Base-by-base conservation (phyloP, 2,888 invertebrate genomes). In the Dichetophora obliterata region DNA sequence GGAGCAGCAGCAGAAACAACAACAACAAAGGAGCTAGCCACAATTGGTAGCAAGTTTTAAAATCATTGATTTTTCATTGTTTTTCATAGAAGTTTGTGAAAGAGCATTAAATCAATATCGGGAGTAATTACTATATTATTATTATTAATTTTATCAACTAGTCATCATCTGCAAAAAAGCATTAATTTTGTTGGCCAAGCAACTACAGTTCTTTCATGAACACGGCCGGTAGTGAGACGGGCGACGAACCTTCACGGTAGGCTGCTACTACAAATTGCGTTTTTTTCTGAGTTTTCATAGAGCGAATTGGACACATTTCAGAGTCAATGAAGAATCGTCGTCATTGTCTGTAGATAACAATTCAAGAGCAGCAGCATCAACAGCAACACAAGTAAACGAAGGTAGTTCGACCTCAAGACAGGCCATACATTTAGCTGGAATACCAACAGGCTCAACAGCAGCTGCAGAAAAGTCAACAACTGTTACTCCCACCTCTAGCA, bases 221-320 rank as follows among this genome's bases (percentile, higher is more conserved):
- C 76, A 61, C 79, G 31, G 76, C 70, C 66, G 69, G 22, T 59
- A 65, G 50, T 16, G 70, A 75, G 48, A 77, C 71, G 54, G 87
- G 88, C 87, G 91, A 89, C 90, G 91, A 90, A 88, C 89, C 90
- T 90, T 90, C 90, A 88, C 90, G 90, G 91, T 91, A 89, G 84
- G 78, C 65, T 52, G 71, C 69, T 76, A 52, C 37, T 34, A 57
- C 54, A 57, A 59, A 69, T 70, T n/a, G n/a, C 27, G 27, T 73
- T 43, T 63, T 54, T 65, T 73, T 48, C 31, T 61, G 61, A 52
- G 73, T 66, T 78, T 79, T 63, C 34, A 24, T 63, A 16, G 11
- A 43, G 66, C 76, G 75, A 63, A 34, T 74, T 16, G 57, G 19
- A n/a, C n/a, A 22, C 6, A 19, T 65, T 75, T 3, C 31, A 83